phyloP scores from a whole-genome alignment of 2,113 vertebrate genomes.

The Naja naja region DNA sequence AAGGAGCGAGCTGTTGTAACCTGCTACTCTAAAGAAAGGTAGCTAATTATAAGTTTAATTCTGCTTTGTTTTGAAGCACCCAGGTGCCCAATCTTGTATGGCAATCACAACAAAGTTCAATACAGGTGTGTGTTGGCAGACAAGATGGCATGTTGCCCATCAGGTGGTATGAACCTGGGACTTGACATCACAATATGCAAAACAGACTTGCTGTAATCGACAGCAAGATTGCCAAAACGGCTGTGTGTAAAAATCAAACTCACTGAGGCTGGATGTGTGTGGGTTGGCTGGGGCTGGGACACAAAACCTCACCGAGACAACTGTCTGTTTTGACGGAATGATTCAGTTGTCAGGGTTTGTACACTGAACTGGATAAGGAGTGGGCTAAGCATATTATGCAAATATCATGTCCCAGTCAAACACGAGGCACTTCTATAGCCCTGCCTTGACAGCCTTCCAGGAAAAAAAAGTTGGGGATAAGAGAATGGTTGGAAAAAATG shows the following conservation, averaged over 20 bases:
- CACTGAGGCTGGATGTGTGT: background rate
- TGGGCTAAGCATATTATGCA: background rate
- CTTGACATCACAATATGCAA: conserved; percentile 57
- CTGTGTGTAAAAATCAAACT: conserved; percentile 30
- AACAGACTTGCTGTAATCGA: conserved; percentile 57
- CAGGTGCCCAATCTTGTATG: conserved; percentile 69
- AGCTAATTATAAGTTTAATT: conserved; percentile 73
- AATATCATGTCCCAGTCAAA: background rate
- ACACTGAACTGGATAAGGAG: background rate
- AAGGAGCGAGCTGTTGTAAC: conserved; percentile 47
- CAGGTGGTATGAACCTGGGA: conserved; percentile 66
- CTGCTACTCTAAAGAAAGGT: conserved; percentile 55
- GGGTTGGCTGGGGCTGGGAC: background rate
- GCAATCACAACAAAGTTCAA: conserved; percentile 63
- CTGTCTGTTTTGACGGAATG: background rate
- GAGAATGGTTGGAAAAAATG: background rate
- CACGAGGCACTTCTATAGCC: background rate
- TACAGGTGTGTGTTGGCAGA: conserved; percentile 71
- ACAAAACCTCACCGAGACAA: background rate
- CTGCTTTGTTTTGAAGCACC: conserved; percentile 71
- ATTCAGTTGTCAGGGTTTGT: background rate
- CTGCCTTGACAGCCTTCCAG: background rate
- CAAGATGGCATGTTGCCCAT: conserved; percentile 69
- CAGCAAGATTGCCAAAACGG: conserved; percentile 35
- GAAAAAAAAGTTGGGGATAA: background rate